Conservation (phyloP, 92 coral and sea anemone species). For the Paramuricea clavata region DNA sequence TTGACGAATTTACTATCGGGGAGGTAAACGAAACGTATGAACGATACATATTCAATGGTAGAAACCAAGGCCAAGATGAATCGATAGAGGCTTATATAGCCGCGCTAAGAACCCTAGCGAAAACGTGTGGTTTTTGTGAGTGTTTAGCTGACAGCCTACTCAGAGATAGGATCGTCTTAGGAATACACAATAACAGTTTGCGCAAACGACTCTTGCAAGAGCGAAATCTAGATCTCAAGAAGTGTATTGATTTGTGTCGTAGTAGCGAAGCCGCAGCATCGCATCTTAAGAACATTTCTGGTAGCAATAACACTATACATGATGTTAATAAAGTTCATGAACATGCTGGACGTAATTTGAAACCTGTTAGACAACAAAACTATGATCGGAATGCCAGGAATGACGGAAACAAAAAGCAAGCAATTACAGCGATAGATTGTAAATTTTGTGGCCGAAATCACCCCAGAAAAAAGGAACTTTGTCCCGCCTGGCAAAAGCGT, state of each 20-base stretch:
- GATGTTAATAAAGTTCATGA: slow-evolving; percentile 60
- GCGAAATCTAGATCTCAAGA: slow-evolving; percentile 57
- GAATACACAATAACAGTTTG: neutral
- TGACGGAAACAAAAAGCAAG: slow-evolving; percentile 38
- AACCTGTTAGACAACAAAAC: slow-evolving; percentile 60
- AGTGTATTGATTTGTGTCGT: slow-evolving; percentile 64
- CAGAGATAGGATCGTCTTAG: slow-evolving; percentile 52
- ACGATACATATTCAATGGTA: too few relatives aligned
- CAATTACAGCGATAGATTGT: slow-evolving; percentile 44
- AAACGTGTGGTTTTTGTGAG: slow-evolving; percentile 1
- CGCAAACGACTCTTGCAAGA: slow-evolving; percentile 63
- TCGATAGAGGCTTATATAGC: too few relatives aligned
- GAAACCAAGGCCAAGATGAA: too few relatives aligned
- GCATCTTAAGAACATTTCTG: slow-evolving; percentile 64
- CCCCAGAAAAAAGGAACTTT: slow-evolving; percentile 31
- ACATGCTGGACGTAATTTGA: slow-evolving; percentile 38
- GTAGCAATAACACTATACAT: slow-evolving; percentile 43
- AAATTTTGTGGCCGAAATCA: slow-evolving; percentile 62
- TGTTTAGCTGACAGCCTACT: slow-evolving; percentile 43
- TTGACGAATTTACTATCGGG: too few relatives aligned
- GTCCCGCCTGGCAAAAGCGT: slow-evolving; percentile 65
- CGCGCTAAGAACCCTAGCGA: too few relatives aligned
- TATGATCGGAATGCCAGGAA: slow-evolving; percentile 60
- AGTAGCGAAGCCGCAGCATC: slow-evolving; percentile 63
- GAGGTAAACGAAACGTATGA: too few relatives aligned